Base-by-base conservation (phyloP, 2,888 invertebrate genomes). In the Rotaria sp. region DNA sequence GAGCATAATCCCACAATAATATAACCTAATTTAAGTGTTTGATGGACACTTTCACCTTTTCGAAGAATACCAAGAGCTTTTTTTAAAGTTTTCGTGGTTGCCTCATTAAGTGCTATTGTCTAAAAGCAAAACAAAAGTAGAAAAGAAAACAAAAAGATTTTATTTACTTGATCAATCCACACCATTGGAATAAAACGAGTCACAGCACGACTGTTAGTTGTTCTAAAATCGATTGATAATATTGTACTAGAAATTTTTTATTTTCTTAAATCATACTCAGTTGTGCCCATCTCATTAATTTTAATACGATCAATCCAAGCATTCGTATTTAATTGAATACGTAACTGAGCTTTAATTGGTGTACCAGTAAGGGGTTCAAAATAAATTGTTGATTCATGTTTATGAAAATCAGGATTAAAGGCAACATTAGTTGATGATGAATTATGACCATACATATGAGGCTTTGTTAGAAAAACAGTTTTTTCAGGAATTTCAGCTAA, bases 381-480 rank as follows among this genome's bases (percentile, higher is more conserved):
- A 45, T 80, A 80, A 80, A 80, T 80, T 24, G 45, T 45, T 45
- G 80, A 80, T 80, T 80, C 80, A 80, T 80, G 80, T 45, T 45
- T 80, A n/a, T 80, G 45, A 26, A 3, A 0, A n/a, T 80, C 45
- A 3, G 80, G 80, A n/a, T 26, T 11, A 41, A 80, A 80, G n/a
- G 41, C 45, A 80, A 80, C 80, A 80, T 80, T 80, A 11, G 26
- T n/a, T n/a, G 26, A 11, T 15, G 80, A 80, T 45, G 80, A 80
- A 80, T 80, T 45, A 45, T 80, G 80, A 80, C 45, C 45, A 15
- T 45, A 80, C 45, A 45, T 80, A n/a, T 80, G 80, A 13, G 80
- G 80, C n/a, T 80, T 80, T 4, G 80, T 45, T 45, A 80, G 15
- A 80, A 26, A 21, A 45, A 80, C 26, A 45, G n/a, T n/a, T 45